Conservation (phyloP, 2,113 vertebrate genomes). For the Lepus americanus region DNA sequence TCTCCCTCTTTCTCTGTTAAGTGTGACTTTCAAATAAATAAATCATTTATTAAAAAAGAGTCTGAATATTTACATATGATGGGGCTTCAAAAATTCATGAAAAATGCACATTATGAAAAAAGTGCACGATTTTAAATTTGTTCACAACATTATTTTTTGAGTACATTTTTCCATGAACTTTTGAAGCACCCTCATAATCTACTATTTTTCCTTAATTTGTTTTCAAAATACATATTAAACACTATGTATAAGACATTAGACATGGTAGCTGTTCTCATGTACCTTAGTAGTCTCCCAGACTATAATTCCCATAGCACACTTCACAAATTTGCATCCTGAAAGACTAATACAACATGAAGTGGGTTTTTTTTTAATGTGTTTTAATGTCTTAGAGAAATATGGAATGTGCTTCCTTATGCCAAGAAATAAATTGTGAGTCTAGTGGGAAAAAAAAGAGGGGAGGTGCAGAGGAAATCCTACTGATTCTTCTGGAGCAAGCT, state of each 20-base stretch:
- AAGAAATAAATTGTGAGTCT: too few species aligned
- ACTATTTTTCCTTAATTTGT: slow-evolving; percentile 19
- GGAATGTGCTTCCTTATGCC: background rate
- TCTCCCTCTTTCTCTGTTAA: too few species aligned
- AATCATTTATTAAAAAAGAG: background rate
- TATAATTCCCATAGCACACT: background rate
- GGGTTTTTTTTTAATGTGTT: background rate
- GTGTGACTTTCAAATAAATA: too few species aligned
- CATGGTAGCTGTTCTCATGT: background rate
- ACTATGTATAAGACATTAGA: background rate
- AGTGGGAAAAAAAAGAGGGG: background rate
- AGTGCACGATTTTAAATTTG: too few species aligned
- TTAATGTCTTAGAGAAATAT: background rate
- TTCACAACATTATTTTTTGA: too few species aligned
- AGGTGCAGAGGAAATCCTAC: background rate
- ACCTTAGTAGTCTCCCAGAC: background rate
- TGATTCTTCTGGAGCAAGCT: background rate
- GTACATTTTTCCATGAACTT: too few species aligned
- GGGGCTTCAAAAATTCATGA: too few species aligned
- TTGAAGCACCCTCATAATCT: too few species aligned
- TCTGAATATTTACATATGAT: background rate
- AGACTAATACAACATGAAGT: background rate
- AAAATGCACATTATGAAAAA: too few species aligned
- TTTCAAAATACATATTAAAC: background rate
- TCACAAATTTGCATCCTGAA: background rate